Evolutionary conservation across 2,113 vertebrate species (phyloP).

Genomic region (Dryoscopus gambensis): DNA sequence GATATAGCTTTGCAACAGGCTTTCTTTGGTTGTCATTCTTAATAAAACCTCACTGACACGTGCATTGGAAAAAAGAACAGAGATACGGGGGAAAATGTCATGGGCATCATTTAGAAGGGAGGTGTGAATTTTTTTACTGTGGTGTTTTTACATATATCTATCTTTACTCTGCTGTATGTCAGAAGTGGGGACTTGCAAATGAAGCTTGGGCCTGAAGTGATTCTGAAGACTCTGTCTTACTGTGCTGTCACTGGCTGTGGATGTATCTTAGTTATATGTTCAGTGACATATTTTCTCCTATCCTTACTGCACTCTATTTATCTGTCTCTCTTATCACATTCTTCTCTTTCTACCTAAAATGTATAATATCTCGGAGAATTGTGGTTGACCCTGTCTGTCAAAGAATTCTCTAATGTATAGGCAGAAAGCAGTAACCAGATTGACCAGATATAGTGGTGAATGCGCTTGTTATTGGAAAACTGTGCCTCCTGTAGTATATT

Average conservation of each 20-base stretch:
- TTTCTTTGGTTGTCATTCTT: neutral
- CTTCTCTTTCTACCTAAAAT: neutral
- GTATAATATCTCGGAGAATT: neutral
- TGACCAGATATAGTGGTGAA: neutral
- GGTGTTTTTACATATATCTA: neutral
- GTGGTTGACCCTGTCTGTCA: neutral
- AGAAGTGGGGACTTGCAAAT: neutral
- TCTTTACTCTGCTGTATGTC: neutral
- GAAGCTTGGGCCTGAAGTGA: neutral
- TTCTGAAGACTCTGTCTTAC: neutral
- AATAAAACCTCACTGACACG: fast-evolving
- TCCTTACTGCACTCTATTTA: neutral
- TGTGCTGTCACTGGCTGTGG: neutral
- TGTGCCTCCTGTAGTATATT: neutral
- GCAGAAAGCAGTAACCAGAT: neutral
- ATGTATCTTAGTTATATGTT: neutral
- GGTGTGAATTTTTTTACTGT: neutral
- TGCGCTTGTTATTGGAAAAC: neutral
- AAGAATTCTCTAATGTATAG: neutral
- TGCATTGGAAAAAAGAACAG: neutral
- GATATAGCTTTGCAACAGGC: neutral
- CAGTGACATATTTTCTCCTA: neutral
- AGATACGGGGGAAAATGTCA: neutral
- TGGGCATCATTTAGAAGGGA: neutral
- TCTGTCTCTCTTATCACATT: neutral